Base-by-base conservation (phyloP, 2,113 vertebrate species). In the Oriolus oriolus region DNA sequence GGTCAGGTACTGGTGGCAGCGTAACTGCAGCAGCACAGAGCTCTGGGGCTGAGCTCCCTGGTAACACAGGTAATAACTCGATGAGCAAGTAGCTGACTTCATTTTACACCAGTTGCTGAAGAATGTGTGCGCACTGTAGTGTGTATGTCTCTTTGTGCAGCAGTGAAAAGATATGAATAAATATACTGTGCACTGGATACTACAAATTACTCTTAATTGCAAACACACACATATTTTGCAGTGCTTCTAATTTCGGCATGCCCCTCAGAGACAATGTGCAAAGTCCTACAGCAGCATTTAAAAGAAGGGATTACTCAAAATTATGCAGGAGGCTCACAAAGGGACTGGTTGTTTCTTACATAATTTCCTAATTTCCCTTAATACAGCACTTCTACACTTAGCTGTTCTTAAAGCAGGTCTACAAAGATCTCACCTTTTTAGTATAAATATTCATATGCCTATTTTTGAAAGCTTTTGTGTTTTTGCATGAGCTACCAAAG, bases 391-490 rank as follows among this genome's bases (percentile, higher is more conserved):
- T 92, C 16, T 42, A 33, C 24, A 30, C 57, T 78, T 75, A 66
- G 12, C 8, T 88, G 26, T 42, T 77, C 63, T 60, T 87, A 57
- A 20, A 86, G 54, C 9, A 77, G 7, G 7, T 33, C 35, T 80
- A 45, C 39, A 84, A 39, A 74, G 39, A n/a, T 59, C 44, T 84
- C 44, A 70, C 21, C 39, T 69, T 85, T 66, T 52, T 74, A 52
- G 15, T 60, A 85, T 28, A 71, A 90, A 96, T 61, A 93, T 47
- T 79, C 13, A 89, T 80, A 24, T 61, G 22, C 19, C 45, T 85
- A 61, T 77, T 94, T 95, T 76, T 69, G 27, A 93, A 93, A 92
- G 30, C n/a, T 64, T 52, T 96, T 52, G 27, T 84, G 89, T 42
- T 93, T 94, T 96, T 80, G 31, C 45, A 66, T 49, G 54, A 96